Base-by-base conservation (phyloP, 1,140 invertebrate species). In the Lordiphosa collinella region DNA sequence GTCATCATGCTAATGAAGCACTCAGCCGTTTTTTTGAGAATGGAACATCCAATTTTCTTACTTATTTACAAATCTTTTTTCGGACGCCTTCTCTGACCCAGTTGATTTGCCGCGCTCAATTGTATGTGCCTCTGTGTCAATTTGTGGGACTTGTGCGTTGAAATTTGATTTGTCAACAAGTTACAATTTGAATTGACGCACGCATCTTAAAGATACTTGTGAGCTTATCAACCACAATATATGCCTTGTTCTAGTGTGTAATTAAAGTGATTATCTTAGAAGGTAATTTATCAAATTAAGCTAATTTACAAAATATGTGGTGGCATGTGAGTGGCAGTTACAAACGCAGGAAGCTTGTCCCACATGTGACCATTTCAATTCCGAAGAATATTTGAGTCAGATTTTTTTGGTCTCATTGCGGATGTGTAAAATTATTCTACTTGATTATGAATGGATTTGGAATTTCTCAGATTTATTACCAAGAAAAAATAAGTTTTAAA, bases 211-310 rank as follows among this genome's bases (percentile, higher is more conserved):
- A 64, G 59, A 69, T 43, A 59, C 29, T 61, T 49, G 8, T 44
- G 25, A 35, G 10, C 52, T 7, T 22, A 32, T 31, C 34, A 54
- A 35, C 44, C 50, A 32, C 43, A 54, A 54, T 35, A 52, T 34
- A 55, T 49, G 71, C 49, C 47, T 80, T 84, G 71, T 82, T 82
- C 67, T 70, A 71, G 57, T 44, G 60, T 44, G 48, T 63, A 80
- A 80, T 80, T 80, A 80, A 82, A 82, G 58, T 43, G 67, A 55
- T 67, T 72, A 72, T 68, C 72, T 57, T 12, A 16, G 57, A 38
- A 47, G 66, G 55, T 60, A 82, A 63, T 67, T 58, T 56, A 72
- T 63, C 58, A 56, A 52, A 80, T 76, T 71, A 76, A 54, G 66
- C 71, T 56, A 58, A 72, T 76, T 72, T 68, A 58, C 37, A 34